phyloP scores from a whole-genome alignment of 2,113 vertebrate species.

The Cinclus cinclus region DNA sequence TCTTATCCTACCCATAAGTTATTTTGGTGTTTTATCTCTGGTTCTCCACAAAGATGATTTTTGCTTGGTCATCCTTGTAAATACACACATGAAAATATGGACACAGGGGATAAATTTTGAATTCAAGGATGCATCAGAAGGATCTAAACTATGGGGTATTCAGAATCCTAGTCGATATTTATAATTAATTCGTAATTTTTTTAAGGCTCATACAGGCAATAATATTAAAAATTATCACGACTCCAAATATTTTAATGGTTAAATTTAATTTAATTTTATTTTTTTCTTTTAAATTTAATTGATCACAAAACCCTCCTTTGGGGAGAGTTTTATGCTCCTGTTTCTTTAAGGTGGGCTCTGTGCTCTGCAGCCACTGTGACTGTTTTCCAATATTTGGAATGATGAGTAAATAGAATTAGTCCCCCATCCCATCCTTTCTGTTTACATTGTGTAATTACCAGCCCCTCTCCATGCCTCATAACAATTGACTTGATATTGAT shows the following conservation, averaged over 20 bases:
- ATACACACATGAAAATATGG: not conserved
- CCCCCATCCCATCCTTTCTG: slow-evolving; percentile 49
- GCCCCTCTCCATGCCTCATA: slow-evolving; percentile 38
- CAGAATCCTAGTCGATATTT: not conserved
- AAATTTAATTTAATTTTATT: too few relatives aligned
- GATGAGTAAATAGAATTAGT: slow-evolving; percentile 28
- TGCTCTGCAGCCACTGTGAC: not conserved
- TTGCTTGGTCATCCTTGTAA: not conserved
- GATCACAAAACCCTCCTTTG: not conserved
- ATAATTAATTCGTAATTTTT: not conserved
- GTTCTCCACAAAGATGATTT: not conserved
- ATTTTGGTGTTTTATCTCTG: not conserved
- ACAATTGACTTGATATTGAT: slow-evolving; percentile 63
- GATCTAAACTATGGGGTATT: not conserved
- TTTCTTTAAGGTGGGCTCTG: not conserved
- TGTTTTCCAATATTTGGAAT: not conserved
- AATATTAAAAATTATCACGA: not conserved
- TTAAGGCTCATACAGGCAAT: not conserved
- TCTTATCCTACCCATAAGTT: fast-evolving
- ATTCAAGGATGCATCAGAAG: not conserved
- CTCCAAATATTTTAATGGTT: not conserved
- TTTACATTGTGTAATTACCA: slow-evolving; percentile 44
- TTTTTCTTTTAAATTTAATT: too few relatives aligned
- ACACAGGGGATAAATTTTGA: not conserved
- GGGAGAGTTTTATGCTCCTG: not conserved